These are phyloP conservation scores for Drosophila insularis DNA, from an alignment of 1,140 invertebrate species.

Conservation along the genomic window DNA sequence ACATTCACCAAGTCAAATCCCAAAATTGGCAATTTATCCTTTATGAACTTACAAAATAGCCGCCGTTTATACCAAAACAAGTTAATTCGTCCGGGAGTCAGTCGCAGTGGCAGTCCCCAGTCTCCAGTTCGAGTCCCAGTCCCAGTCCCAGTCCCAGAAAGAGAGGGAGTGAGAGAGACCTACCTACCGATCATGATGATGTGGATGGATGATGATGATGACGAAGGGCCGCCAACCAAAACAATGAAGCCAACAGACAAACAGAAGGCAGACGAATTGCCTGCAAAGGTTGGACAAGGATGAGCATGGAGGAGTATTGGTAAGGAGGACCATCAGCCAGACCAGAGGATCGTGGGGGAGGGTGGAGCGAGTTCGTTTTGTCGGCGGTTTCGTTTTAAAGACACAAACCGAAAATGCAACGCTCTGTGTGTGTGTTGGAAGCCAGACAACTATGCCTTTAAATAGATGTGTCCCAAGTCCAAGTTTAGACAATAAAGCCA, in stretches of 20 bases:
- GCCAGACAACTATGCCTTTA: conserved; percentile 64
- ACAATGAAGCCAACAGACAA: conserved; percentile 66
- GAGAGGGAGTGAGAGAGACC: background rate
- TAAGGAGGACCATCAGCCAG: background rate
- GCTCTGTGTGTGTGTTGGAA: conserved; percentile 37
- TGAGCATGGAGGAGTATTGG: background rate
- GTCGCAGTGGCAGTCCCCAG: conserved; percentile 20
- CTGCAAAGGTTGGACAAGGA: conserved; percentile 3
- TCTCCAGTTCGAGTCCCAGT: conserved; percentile 15
- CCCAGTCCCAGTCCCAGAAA: background rate
- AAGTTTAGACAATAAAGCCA: conserved; percentile 81
- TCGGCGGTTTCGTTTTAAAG: conserved; percentile 67
- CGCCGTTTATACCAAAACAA: conserved; percentile 82
- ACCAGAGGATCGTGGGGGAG: background rate
- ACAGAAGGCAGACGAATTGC: conserved; percentile 55
- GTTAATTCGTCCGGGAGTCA: conserved; percentile 75
- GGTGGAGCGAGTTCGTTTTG: conserved; percentile 16
- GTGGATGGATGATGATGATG: conserved; percentile 57
- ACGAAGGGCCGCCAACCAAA: conserved; percentile 78
- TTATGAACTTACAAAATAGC: conserved; percentile 82
- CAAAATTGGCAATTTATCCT: conserved; percentile 82
- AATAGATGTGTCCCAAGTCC: conserved; percentile 69
- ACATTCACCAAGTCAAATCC: conserved; percentile 78
- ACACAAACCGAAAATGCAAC: conserved; percentile 75
- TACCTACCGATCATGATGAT: conserved; percentile 3